Base-by-base conservation (phyloP, 2,888 invertebrate species). In the Junonia oenone region DNA sequence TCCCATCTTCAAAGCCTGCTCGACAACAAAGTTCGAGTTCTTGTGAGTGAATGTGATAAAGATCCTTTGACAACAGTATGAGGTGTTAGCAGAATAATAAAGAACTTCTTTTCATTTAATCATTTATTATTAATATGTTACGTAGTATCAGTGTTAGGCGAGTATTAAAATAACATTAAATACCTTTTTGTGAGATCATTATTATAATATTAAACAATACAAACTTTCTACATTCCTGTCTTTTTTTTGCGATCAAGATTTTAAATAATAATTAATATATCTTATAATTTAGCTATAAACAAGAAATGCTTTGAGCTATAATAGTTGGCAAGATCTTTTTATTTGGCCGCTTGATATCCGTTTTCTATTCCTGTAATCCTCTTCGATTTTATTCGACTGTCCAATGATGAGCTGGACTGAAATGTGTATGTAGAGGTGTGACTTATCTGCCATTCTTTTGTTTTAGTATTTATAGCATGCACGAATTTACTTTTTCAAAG, bases 31-130 rank as follows among this genome's bases (percentile, higher is more conserved):
- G 91, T 94, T 8, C 77, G 92, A 62, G 91, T 97, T 6, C 65
- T 92, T 57, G 91, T 97, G 19, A 96, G 97, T 6, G 77, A 92
- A 69, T 76, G 80, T 38, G 98, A 98, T 81, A 90, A 81, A 64
- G 97, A 97, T 89, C 97, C 98, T 0, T 78, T 98, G 46, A 84
- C 83, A 60, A 94, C 95, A 45, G 92, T 94, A 15, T 95, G 81
- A 91, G 53, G 48, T 58, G 31, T 51, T 50, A 51, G 55, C 56
- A 45, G 59, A 63, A 68, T 53, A 51, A 59, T 56, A 35, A 0
- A 45, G 43, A 40, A 27, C 40, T 51, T 54, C 13, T 27, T 31
- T 56, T 40, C 52, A 22, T 45, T 45, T 51, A 45, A 52, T 56
- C 54, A 57, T 63, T 63, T 58, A 63, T 64, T 66, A 57, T 59